phyloP scores from a whole-genome alignment of 2,113 vertebrate species.

The Stigmatopora nigra region DNA sequence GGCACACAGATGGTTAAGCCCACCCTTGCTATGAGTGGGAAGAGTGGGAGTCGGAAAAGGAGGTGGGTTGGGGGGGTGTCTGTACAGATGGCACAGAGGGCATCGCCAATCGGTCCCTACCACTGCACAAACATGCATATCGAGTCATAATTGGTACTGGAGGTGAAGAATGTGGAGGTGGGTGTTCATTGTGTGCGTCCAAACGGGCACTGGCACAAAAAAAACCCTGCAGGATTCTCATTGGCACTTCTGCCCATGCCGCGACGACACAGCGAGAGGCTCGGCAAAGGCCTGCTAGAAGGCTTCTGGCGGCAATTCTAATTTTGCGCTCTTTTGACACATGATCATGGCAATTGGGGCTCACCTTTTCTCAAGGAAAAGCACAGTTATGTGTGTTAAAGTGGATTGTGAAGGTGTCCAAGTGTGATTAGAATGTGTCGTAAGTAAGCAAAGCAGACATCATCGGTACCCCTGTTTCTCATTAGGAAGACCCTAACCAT shows the following conservation, averaged over 20 bases:
- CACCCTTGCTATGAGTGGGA: conserved; percentile 69
- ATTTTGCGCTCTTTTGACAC: conserved; percentile 14
- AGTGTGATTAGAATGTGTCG: conserved; percentile 36
- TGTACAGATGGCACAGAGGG: conserved; percentile 78
- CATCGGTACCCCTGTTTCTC: conserved; percentile 41
- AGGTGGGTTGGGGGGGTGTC: conserved; percentile 30
- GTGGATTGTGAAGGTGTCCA: conserved; percentile 5
- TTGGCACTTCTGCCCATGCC: conserved; percentile 60
- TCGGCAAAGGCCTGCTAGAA: conserved; percentile 52
- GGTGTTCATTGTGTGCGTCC: conserved; percentile 34
- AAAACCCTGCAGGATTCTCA: conserved; percentile 57
- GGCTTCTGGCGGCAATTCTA: conserved; percentile 47
- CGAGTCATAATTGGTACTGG: conserved; percentile 5
- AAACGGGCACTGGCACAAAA: conserved; percentile 37
- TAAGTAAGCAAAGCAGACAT: conserved; percentile 23
- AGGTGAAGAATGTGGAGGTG: conserved; percentile 37
- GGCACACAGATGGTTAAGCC: conserved; percentile 79
- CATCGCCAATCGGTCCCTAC: conserved; percentile 67
- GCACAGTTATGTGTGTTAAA: conserved; percentile 4
- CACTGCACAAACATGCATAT: conserved; percentile 9
- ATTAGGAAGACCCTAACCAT: conserved; percentile 59
- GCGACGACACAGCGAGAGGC: conserved; percentile 55
- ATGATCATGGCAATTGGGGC: neutral
- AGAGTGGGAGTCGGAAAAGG: conserved; percentile 44
- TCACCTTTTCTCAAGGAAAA: conserved; percentile 8